Conservation (phyloP, 1,140 invertebrate genomes). For the Leptopilina clavipes region DNA sequence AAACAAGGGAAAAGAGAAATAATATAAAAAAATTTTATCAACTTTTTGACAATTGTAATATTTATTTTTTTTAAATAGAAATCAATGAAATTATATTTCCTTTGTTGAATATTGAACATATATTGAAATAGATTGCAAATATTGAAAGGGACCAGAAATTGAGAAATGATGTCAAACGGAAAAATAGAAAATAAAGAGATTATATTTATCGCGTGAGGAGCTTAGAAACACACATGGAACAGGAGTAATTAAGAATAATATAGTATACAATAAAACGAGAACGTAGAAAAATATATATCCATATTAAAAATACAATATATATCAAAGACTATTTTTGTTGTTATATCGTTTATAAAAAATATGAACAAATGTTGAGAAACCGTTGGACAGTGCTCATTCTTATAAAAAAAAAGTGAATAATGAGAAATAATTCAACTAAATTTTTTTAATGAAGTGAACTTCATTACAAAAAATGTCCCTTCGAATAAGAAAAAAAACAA, state of each 20-base stretch:
- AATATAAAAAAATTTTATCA: not conserved
- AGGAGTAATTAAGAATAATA: conserved; percentile 17
- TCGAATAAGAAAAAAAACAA: not conserved
- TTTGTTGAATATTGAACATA: not conserved
- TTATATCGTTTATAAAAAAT: conserved; percentile 1
- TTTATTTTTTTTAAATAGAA: not conserved
- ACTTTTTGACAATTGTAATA: not conserved
- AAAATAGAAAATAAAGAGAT: not conserved
- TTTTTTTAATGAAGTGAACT: no score
- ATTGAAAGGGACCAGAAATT: conserved; percentile 1
- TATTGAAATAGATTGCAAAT: not conserved
- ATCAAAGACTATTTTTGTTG: conserved; percentile 18
- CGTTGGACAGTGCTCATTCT: conserved; percentile 22
- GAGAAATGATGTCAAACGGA: not conserved
- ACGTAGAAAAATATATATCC: conserved; percentile 4
- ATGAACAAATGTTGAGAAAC: not conserved
- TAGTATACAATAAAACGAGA: conserved; percentile 1
- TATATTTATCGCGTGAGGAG: conserved; percentile 1
- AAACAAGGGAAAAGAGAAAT: not conserved
- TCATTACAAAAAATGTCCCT: not conserved
- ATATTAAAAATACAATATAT: no score
- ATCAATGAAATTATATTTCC: no score
- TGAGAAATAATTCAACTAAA: not conserved
- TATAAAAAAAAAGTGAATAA: not conserved
- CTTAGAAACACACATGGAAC: not conserved